Evolutionary conservation across 1,140 invertebrate species (phyloP), one percentile per base, ranked within the genome.

Genomic region (Heliothis virescens): DNA sequence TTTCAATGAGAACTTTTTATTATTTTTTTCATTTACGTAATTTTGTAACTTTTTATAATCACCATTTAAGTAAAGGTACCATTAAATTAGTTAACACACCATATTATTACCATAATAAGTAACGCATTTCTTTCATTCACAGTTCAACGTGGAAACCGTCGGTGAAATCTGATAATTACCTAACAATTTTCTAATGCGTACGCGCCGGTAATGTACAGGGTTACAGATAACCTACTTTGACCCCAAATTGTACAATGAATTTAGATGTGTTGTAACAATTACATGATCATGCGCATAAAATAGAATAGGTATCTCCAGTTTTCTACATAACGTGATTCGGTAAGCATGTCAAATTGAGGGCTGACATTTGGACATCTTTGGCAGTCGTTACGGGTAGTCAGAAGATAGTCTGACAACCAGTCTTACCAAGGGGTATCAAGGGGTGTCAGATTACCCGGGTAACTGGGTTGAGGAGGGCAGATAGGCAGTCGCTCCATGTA

Each of bases 101-200:
- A 29, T 29, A 60, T 26, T 4, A 34, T 34, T 34, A 5, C 7
- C 7, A 34, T 7, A 34, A 4, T 4, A 34, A 4, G 7, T 26
- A 60, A 60, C 26, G 21, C 26, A 60, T 60, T 60, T 60, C 57
- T 29, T 60, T 60, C 21, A 26, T 60, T 60, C 21, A 26, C 57
- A 60, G 57, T 60, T 60, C 26, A 60, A 60, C 57, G 57, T 60
- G 57, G 57, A 60, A 60, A 60, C 29, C 21, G 57, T 13, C 3
- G 57, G 57, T 13, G 57, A 60, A 60, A 60, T 60, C 57, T 60
- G 0, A 11, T 60, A 29, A 60, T 60, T 60, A 60, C 57, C 21
- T 60, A 60, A 60, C 57, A 60, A 60, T 60, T 60, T 60, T 60
- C 57, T 60, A 60, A 60, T 60, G 57, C 57, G 57, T 60, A 60